Evolutionary conservation across 1,140 invertebrate genomes (phyloP), one percentile per base, ranked within the genome.

Genomic region (Procambarus clarkii): DNA sequence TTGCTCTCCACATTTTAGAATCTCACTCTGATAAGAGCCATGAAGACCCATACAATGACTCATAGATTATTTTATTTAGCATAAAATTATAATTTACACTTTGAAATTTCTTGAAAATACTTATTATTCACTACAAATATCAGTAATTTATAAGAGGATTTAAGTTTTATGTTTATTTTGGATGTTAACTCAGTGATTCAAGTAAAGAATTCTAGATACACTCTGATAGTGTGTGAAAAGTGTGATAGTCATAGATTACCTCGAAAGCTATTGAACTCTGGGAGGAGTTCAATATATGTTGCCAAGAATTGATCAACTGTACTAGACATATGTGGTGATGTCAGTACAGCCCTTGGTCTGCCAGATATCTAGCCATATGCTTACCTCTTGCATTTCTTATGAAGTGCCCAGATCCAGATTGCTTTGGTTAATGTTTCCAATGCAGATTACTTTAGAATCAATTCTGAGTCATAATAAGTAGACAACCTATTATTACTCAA

Each of bases 1-100:
- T 82, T 88, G 93, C 81, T 48, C 82, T 76, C 24, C 86, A 86
- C 86, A 93, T 58, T 93, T 94, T 3, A 91, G 93, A 15, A 94
- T 94, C 78, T 93, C 94, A 91, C 64, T 85, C 89, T 7, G n/a
- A 24, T 45, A 54, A 34, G 3, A 94, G 93, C 58, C 86, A 88
- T 71, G 58, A 74, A 79, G 82, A 85, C 5, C 69, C 69, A 74
- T 21, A 11, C 69, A 74, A 34, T 74, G 69, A 74, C 24, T 34
- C 69, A 21, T 74, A 74, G 34, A 74, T 34, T 74, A 34, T 74
- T 7, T 71, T 74, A 34, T 11, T 74, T 74, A 5, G 34, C 8
- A 34, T 74, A 24, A 74, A 74, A 74, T 8, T 54, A 54, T 13
- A 54, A 13, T 74, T 8, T 74, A 74, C n/a, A 74, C 5, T 74